These are phyloP conservation scores for Lasaia peninsularis DNA, from an alignment of 1,140 invertebrate genomes.

Conservation along the genomic window DNA sequence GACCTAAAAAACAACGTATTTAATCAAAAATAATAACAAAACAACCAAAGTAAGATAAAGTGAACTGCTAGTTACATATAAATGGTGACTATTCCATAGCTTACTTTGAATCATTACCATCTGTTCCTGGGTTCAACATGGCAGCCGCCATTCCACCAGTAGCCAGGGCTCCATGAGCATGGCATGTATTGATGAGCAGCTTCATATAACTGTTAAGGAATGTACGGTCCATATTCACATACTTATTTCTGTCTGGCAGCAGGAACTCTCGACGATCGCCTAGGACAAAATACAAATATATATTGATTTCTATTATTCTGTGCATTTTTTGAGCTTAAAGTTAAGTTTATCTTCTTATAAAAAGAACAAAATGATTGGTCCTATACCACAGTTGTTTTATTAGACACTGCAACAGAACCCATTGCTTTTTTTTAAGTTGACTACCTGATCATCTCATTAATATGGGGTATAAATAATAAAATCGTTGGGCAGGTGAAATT, in stretches of 20 bases:
- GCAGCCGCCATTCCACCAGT: constrained; percentile 85
- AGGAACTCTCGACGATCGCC: constrained; percentile 79
- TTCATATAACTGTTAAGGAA: constrained; percentile 82
- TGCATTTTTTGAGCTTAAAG: no score
- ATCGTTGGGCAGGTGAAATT: no score
- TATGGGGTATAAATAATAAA: no score
- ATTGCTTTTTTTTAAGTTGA: no score
- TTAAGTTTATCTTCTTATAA: no score
- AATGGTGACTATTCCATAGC: constrained; percentile 17
- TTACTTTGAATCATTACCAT: constrained; percentile 52
- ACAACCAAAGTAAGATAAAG: not conserved
- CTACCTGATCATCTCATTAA: no score
- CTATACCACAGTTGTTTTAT: no score
- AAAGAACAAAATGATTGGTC: no score
- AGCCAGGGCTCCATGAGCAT: constrained; percentile 80
- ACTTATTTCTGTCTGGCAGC: constrained; percentile 83
- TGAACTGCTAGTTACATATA: not conserved
- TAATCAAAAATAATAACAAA: not conserved
- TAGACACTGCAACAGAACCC: no score
- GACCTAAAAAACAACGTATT: constrained; percentile 39
- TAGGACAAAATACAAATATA: constrained; percentile 41
- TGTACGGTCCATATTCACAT: constrained; percentile 81
- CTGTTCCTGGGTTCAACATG: constrained; percentile 70
- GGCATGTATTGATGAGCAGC: constrained; percentile 80
- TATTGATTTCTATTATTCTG: no score